These are phyloP conservation scores for Embiotoca jacksoni DNA, from an alignment of 2,113 vertebrate genomes.

Conservation along the genomic window DNA sequence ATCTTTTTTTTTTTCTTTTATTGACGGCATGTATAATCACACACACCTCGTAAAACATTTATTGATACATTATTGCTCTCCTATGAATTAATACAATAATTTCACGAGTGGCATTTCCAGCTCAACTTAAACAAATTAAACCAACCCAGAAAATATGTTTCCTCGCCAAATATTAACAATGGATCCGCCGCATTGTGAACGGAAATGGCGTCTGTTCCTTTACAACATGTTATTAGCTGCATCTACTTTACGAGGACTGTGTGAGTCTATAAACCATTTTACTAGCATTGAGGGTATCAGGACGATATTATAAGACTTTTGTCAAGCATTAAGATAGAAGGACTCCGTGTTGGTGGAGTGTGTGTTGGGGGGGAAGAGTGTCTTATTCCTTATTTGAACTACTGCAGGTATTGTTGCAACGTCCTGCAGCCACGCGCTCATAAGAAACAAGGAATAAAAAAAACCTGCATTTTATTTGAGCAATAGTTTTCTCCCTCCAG, in stretches of 20 bases:
- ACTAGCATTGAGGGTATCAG: constrained; percentile 80
- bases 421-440: constrained; percentile 28
- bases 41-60: constrained; percentile 99
- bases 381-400: constrained; percentile 8
- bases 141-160: constrained; percentile 65
- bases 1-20: constrained; percentile 89
- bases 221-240: constrained; percentile 84
- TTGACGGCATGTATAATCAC: constrained; percentile 97
- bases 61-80: constrained; percentile 96
- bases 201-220: constrained; percentile 82
- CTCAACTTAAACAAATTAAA: constrained; percentile 62
- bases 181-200: constrained; percentile 64
- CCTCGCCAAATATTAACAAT: constrained; percentile 72
- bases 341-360: constrained; percentile 62
- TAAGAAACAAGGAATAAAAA: constrained; percentile 3
- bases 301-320: constrained; percentile 79
- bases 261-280: constrained; percentile 86
- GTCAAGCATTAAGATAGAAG: constrained; percentile 67
- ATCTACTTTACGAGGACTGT: constrained; percentile 86
- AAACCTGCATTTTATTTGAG: constrained; percentile 27
- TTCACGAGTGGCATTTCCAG: constrained; percentile 74
- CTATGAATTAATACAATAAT: constrained; percentile 83
- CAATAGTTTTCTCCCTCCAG: constrained; percentile 19
- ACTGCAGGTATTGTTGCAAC: constrained; percentile 50
- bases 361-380: constrained; percentile 19